phyloP scores from a whole-genome alignment of 2,113 vertebrate genomes.

The Chroicocephalus ridibundus region DNA sequence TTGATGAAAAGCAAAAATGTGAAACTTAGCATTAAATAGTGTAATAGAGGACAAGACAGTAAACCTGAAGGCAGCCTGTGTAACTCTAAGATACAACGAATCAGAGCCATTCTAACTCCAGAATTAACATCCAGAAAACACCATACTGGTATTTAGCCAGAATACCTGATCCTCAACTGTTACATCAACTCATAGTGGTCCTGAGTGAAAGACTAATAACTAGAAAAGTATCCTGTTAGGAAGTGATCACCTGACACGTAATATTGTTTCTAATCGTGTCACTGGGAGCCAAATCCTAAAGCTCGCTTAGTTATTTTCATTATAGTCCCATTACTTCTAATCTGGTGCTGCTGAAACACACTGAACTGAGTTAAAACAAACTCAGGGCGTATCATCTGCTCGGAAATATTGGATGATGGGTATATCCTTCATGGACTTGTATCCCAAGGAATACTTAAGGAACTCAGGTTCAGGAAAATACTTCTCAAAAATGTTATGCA shows the following conservation, averaged over 20 bases:
- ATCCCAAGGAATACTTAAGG: not conserved
- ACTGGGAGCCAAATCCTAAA: not conserved
- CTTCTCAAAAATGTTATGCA: fast-evolving
- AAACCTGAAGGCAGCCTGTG: not conserved
- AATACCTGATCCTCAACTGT: not conserved
- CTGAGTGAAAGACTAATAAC: not conserved
- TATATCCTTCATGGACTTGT: not conserved
- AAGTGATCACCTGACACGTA: not conserved
- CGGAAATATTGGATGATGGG: not conserved
- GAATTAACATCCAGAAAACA: not conserved
- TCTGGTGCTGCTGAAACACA: not conserved
- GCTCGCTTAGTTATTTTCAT: not conserved
- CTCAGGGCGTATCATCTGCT: not conserved
- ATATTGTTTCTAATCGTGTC: not conserved
- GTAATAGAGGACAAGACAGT: not conserved
- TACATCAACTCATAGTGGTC: not conserved
- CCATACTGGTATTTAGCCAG: not conserved
- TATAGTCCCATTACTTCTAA: not conserved
- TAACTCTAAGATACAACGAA: not conserved
- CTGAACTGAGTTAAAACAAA: not conserved
- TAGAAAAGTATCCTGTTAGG: not conserved
- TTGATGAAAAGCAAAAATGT: not conserved
- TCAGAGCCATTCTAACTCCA: not conserved
- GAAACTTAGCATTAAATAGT: not conserved
- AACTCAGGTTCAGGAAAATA: not conserved